Evolutionary conservation across 2,113 vertebrate genomes (phyloP), one percentile per base, ranked within the genome.

Genomic region (Sprattus sprattus): DNA sequence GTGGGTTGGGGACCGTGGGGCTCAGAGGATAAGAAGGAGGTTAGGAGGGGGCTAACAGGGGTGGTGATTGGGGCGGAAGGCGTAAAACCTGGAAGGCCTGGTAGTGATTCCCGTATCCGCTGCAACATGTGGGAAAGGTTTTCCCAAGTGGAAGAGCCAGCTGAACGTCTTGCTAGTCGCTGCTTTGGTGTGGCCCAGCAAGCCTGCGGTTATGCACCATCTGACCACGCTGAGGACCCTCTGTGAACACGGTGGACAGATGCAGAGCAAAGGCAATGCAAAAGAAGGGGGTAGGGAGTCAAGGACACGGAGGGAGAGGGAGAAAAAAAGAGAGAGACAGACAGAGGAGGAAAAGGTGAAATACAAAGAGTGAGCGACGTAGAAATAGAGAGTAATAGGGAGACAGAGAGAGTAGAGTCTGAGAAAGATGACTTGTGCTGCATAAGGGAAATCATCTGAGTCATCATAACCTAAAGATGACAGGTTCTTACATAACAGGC

Each of bases 71-170:
- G 88, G 75, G 49, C 16, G 18, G 45, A 88, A 81, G 60, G 84
- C 64, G 87, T 81, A 52, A 64, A 88, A 71, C 81, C 86, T 49
- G 28, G 83, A 89, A 84, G 47, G 85, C 82, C 81, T 85, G 45
- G 32, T 82, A 86, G 86, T 88, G 84, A 87, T 89, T 90, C 52
- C 47, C 67, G 82, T 85, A 84, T 89, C 85, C 75, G 49, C 75
- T 86, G 82, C 82, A 81, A 81, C 88, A 88, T 91, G 81, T 86
- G 85, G 88, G 67, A 89, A 87, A 89, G 46, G 11, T 88, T 91
- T 88, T 1, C 60, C 84, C 2, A 20, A 57, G 45, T 67, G 60
- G 84, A 83, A 78, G 32, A 78, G 71, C 71, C 71, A 78, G 71
- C 13, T 11, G 71, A 78, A 32, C 10, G 13, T 49, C 81, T 85